phyloP scores from a whole-genome alignment of 2,797 vertebrate species.

The Pseudochromis fuscus region DNA sequence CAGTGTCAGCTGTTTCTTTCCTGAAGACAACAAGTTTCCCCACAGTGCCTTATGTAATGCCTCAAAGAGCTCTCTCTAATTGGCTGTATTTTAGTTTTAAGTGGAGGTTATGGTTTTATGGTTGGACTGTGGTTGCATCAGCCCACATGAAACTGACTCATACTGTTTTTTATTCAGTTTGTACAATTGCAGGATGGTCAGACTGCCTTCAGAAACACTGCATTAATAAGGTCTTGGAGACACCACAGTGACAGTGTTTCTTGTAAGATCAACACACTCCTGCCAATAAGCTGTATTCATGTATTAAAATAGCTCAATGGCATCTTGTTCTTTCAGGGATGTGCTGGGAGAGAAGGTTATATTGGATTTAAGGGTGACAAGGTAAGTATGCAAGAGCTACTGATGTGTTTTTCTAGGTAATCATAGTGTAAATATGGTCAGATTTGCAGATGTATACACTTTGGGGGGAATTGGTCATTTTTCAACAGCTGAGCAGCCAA shows the following conservation, averaged over 20 bases:
- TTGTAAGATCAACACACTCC: slow-evolving; percentile 15
- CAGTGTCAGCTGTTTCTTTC: neutral
- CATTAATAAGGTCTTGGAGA: slow-evolving; percentile 31
- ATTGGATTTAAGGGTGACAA: slow-evolving; percentile 88
- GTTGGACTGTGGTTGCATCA: slow-evolving; percentile 39
- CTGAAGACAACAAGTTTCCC: slow-evolving; percentile 24
- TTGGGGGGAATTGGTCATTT: too few species aligned
- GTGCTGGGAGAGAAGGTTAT: slow-evolving; percentile 83
- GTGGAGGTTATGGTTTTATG: slow-evolving; percentile 38
- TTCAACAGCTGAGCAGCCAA: too few species aligned
- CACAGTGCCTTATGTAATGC: slow-evolving; percentile 29
- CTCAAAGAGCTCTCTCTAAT: slow-evolving; percentile 37
- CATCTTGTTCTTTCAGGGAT: slow-evolving; percentile 81
- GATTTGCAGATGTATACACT: too few species aligned
- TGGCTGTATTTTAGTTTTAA: slow-evolving; percentile 45
- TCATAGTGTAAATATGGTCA: too few species aligned
- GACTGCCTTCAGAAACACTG: slow-evolving; percentile 38
- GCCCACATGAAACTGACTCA: slow-evolving; percentile 37
- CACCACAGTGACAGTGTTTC: slow-evolving; percentile 29
- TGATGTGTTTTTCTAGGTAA: neutral
- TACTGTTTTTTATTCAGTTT: slow-evolving; percentile 42
- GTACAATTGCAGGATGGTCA: slow-evolving; percentile 64
- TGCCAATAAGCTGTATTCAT: slow-evolving; percentile 18
- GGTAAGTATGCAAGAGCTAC: slow-evolving; percentile 71
- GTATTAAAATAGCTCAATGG: slow-evolving; percentile 13